Evolutionary conservation across 1,140 invertebrate genomes (phyloP).

Genomic region (Rhyacophila brunnea): DNA sequence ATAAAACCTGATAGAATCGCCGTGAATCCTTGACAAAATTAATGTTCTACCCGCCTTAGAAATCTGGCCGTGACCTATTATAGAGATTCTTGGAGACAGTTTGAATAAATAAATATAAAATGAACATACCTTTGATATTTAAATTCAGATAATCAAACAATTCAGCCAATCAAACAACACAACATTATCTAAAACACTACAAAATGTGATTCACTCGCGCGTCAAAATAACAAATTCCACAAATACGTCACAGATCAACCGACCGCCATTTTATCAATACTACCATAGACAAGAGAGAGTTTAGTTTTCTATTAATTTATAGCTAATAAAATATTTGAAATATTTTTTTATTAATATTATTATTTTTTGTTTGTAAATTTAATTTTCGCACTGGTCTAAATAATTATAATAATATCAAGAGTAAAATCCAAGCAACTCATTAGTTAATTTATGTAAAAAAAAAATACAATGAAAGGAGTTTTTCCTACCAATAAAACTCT

Average conservation of each 20-base stretch:
- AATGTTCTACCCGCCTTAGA: slow-evolving; percentile 16
- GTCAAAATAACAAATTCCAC: slow-evolving; percentile 27
- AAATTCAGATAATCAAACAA: slow-evolving; percentile 1
- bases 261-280: slow-evolving; percentile 18
- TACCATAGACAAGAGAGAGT: too few species aligned
- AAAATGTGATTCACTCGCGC: slow-evolving; percentile 12
- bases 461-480: too few species aligned
- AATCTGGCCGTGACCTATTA: slow-evolving; percentile 21
- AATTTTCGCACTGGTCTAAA: too few species aligned
- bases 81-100: not conserved
- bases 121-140: not conserved
- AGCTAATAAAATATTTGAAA: too few species aligned
- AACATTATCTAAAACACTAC: slow-evolving; percentile 13
- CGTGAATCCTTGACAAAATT: slow-evolving; percentile 10
- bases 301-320: too few species aligned
- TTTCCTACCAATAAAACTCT: too few species aligned
- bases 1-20: too few species aligned
- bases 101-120: slow-evolving; percentile 4
- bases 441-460: too few species aligned
- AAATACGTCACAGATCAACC: slow-evolving; percentile 25
- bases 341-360: too few species aligned
- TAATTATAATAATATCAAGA: too few species aligned
- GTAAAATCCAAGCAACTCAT: too few species aligned
- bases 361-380: too few species aligned
- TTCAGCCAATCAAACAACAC: slow-evolving; percentile 9